phyloP scores from a whole-genome alignment of 2,113 vertebrate genomes.

The Cavia aperea region DNA sequence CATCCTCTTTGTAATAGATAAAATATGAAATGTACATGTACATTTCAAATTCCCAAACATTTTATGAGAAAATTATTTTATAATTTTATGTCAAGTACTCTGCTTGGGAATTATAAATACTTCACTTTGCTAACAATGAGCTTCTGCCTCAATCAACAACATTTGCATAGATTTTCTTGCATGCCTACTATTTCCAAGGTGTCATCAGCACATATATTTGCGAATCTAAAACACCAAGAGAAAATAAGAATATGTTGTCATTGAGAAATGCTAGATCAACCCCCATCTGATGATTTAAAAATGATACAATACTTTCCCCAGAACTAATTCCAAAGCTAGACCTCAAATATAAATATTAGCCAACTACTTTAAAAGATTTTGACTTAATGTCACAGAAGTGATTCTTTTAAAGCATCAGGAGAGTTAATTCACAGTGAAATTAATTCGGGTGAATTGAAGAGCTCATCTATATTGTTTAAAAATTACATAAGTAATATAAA shows the following conservation, averaged over 20 bases:
- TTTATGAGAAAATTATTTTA: background rate
- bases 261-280: background rate
- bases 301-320: background rate
- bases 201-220: background rate
- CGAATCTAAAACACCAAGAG: background rate
- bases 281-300: background rate
- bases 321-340: background rate
- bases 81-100: background rate
- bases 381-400: background rate
- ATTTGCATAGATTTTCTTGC: background rate
- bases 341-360: background rate
- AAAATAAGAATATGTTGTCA: background rate
- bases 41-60: background rate
- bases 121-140: background rate
- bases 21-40: constrained; percentile 32
- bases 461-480: background rate
- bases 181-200: background rate
- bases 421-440: background rate
- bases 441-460: background rate
- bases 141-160: background rate
- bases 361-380: background rate
- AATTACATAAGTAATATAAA: background rate
- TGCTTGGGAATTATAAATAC: background rate
- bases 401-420: background rate
- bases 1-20: background rate